Conservation (phyloP, 2,888 invertebrate species). For the Lampropteryx suffumata region DNA sequence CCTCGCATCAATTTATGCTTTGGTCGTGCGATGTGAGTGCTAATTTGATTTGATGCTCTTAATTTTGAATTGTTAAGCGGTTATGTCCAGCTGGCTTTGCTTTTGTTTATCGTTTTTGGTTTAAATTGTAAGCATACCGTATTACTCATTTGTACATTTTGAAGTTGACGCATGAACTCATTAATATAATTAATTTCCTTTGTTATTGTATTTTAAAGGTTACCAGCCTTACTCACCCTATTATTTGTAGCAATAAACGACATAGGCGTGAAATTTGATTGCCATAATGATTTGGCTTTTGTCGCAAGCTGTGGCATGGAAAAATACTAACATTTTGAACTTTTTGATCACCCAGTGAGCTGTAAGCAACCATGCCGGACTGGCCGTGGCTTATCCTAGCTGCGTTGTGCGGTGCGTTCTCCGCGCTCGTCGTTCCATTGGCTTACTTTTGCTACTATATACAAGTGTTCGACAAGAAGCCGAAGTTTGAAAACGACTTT, state of each 20-base stretch:
- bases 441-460: constrained; percentile 65
- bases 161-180: too few relatives aligned
- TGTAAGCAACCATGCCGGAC: constrained; percentile 61
- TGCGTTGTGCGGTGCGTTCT: constrained; percentile 65
- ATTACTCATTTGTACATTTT: too few relatives aligned
- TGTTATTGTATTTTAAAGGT: too few relatives aligned
- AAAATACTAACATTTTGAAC: background rate
- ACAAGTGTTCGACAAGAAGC: constrained; percentile 59
- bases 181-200: too few relatives aligned
- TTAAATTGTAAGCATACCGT: too few relatives aligned
- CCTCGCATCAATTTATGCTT: constrained; percentile 10
- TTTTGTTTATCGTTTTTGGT: background rate
- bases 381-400: constrained; percentile 73
- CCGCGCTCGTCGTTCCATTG: constrained; percentile 63
- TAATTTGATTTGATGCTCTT: constrained; percentile 15
- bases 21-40: background rate
- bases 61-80: constrained; percentile 10
- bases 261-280: too few relatives aligned
- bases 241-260: too few relatives aligned
- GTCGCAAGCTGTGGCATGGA: too few relatives aligned
- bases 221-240: too few relatives aligned
- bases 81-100: background rate
- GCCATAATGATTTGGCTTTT: too few relatives aligned
- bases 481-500: constrained; percentile 46
- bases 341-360: background rate